Conservation (phyloP, 2,888 invertebrate genomes). For the Pristionchus maxplancki region DNA sequence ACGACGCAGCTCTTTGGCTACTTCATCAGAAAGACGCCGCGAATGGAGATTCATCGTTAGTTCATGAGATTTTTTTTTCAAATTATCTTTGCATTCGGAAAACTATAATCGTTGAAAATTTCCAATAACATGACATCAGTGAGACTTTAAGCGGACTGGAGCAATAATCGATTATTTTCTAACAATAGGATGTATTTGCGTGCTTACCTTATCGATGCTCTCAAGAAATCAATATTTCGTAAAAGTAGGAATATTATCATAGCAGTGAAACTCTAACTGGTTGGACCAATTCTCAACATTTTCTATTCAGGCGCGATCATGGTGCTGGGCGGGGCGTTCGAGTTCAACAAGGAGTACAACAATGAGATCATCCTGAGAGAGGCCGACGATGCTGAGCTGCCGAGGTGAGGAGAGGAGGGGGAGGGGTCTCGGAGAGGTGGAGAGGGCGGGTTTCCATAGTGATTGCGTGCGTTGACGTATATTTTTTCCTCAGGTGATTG, state of each 20-base stretch:
- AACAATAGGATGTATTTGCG: too few relatives aligned
- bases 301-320: slow-evolving; percentile 86
- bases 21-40: slow-evolving; percentile 95
- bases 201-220: too few relatives aligned
- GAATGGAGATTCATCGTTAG: slow-evolving; percentile 91
- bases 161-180: too few relatives aligned
- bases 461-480: too few relatives aligned
- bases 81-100: too few relatives aligned
- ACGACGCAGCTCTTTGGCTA: slow-evolving; percentile 97
- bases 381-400: slow-evolving; percentile 95
- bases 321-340: slow-evolving; percentile 95
- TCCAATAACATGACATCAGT: not conserved
- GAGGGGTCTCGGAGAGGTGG: not conserved
- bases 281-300: not conserved
- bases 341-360: slow-evolving; percentile 95
- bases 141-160: too few relatives aligned
- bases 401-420: slow-evolving; percentile 79
- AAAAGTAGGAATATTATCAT: too few relatives aligned
- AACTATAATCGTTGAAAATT: too few relatives aligned
- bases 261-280: too few relatives aligned
- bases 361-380: slow-evolving; percentile 93
- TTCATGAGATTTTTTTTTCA: slow-evolving; percentile 55
- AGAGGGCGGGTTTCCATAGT: not conserved
- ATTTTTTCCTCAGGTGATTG: not conserved
- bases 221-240: too few relatives aligned